A percentile compares a stretch with the other conserved stretches of the same genome.
Conservation (phyloP, 1,140 invertebrate species). For the Vanessa atalanta region DNA sequence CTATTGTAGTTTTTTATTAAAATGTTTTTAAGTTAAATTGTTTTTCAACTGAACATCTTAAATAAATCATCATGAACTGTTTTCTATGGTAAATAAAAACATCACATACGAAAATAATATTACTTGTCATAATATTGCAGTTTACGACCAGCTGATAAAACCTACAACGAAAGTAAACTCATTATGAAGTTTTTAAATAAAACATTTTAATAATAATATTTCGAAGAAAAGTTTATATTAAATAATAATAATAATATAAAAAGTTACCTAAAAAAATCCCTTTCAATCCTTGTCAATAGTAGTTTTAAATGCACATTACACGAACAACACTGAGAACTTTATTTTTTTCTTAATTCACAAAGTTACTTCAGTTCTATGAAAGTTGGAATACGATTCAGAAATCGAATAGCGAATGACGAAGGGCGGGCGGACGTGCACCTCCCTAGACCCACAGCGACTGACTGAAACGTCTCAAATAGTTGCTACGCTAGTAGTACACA, state of each 20-base stretch:
- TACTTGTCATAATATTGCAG: too few species aligned
- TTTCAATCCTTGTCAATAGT: conserved; percentile 7
- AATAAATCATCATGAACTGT: too few species aligned
- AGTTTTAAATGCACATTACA: conserved; percentile 1
- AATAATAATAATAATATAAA: conserved; percentile 1
- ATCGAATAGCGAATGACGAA: not conserved
- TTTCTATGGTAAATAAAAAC: too few species aligned
- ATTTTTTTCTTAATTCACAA: conserved; percentile 3
- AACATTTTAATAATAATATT: too few species aligned
- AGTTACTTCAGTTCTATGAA: conserved; percentile 16
- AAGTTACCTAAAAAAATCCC: conserved; percentile 26
- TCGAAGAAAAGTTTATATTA: too few species aligned
- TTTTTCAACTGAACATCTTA: too few species aligned
- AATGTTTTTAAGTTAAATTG: too few species aligned
- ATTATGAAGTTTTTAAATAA: too few species aligned
- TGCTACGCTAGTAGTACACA: conserved; percentile 5
- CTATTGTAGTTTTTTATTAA: too few species aligned
- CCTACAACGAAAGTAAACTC: too few species aligned
- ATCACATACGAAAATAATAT: too few species aligned
- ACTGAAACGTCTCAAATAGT: conserved; percentile 31
- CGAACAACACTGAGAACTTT: not conserved
- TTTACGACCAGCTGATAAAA: too few species aligned
- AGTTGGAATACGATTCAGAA: not conserved
- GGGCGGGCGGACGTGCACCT: conserved; percentile 42
- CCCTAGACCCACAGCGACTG: conserved; percentile 19